Conservation (phyloP, 1,140 invertebrate genomes). For the Xylocopa sonorina region DNA sequence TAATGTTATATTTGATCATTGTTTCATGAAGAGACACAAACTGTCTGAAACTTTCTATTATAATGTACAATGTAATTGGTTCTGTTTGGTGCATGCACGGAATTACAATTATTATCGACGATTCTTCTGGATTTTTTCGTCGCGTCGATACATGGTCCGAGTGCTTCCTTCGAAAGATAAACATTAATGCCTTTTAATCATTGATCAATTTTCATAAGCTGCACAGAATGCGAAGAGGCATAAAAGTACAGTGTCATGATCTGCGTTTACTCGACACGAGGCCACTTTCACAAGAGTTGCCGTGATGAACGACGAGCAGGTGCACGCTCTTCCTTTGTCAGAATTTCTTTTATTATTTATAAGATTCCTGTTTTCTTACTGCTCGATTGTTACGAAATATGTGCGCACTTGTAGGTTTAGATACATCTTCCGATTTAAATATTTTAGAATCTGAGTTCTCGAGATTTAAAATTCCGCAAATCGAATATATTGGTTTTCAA, state of each 20-base stretch:
- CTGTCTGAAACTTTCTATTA: background rate
- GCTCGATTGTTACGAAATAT: no score
- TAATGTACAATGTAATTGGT: conserved; percentile 4
- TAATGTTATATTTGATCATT: background rate
- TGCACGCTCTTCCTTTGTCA: conserved; percentile 14
- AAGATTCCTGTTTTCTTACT: no score
- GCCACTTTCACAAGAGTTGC: conserved; percentile 67
- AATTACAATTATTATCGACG: background rate
- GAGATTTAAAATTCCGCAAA: no score
- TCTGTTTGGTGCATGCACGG: background rate
- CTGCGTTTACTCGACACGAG: conserved; percentile 57
- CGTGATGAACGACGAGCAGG: conserved; percentile 43
- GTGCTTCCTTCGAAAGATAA: conserved; percentile 2
- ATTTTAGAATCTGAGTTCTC: no score
- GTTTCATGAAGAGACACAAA: background rate
- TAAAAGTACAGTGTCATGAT: conserved; percentile 43
- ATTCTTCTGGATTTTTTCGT: no score
- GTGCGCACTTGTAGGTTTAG: no score
- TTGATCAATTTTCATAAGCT: conserved; percentile 29
- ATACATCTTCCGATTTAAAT: background rate
- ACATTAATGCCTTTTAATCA: background rate
- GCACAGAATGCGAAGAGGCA: conserved; percentile 15
- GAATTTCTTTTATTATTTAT: background rate
- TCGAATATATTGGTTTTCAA: no score
- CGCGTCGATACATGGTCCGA: no score